Evolutionary conservation across 2,113 vertebrate genomes (phyloP), one percentile per base, ranked within the genome.

Genomic region (Upupa epops): DNA sequence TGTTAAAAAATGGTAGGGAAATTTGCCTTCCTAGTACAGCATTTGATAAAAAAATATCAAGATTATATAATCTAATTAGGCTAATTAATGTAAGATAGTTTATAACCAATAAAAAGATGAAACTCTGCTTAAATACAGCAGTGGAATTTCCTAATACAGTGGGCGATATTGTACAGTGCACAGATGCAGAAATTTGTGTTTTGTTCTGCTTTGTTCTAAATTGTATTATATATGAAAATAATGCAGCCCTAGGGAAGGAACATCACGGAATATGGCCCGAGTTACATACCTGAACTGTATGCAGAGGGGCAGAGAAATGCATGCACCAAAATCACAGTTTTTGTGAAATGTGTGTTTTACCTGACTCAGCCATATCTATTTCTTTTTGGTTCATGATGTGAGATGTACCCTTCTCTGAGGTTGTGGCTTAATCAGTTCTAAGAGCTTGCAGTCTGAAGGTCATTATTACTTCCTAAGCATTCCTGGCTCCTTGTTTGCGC

Each of bases 291-390:
- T 72, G 10, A 69, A 25, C 26, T 61, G 3, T 32, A 40, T 40
- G n/a, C 4, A 18, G 40, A 58, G 78, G 24, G 21, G 69, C n/a
- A 65, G 18, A 25, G 20, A 61, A 65, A 65, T 0, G 1, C 5
- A 0, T 12, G 49, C 36, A 72, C 21, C 14, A 64, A 45, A 72
- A 82, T 20, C 0, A 0, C 1, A 1, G 9, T 46, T 87, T n/a
- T 74, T 48, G 20, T 82, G 49, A 71, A 89, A 51, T 29, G 6
- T 3, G 2, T 63, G 24, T 34, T 70, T 45, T 28, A 4, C 40
- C 31, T 60, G 11, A 54, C 3, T 69, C 40, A 60, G 12, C 9
- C 18, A 21, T 4, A 15, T 20, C 11, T 36, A 11, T 77, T 89
- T 63, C 10, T 8, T 56, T 71, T 40, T 24, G 9, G 73, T 66